Evolutionary conservation across 2,888 invertebrate species (phyloP), one percentile per base, ranked within the genome.

Genomic region (Catocala sponsa): DNA sequence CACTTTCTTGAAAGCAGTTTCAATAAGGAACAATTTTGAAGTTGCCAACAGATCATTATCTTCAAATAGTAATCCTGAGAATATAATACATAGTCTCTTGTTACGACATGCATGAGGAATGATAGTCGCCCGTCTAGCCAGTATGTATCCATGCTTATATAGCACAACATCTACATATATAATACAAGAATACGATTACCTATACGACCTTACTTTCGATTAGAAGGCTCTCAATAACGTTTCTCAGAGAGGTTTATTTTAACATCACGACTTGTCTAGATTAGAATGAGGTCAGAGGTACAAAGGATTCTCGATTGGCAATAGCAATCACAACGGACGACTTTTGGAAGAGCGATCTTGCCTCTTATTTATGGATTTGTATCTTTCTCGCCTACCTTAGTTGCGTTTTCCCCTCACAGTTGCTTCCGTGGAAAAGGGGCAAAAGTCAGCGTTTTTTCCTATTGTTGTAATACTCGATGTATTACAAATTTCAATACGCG

Each of bases 231-330:
- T 79, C 76, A 81, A 78, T 82, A 77, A 75, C 74, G 72, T 71
- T 71, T 78, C 74, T 80, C 83, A 85, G 80, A 86, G 82, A 83
- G 84, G 80, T 83, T 85, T 86, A 90, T 87, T 81, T 80, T 82
- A 77, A 69, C 83, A 87, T 91, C 91, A 91, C 90, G 91, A 88
- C 79, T 83, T 69, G 63, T 71, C 66, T 70, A 74, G 48, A 46
- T 69, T 62, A 43, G 63, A 85, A 85, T 85, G 82, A 90, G 90
- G 88, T 84, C 88, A 75, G 46, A 64, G 54, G 42, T 69, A 74
- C 68, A 76, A 78, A 80, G 80, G 77, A 75, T 76, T 72, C 70
- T 72, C 69, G 71, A 78, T 70, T 58, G 47, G 48, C 68, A 67
- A 64, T 72, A 49, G 55, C 58, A 25, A 46, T 59, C 9, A 48